Conservation (phyloP, 2,797 vertebrate species). For the Monodelphis domestica region DNA sequence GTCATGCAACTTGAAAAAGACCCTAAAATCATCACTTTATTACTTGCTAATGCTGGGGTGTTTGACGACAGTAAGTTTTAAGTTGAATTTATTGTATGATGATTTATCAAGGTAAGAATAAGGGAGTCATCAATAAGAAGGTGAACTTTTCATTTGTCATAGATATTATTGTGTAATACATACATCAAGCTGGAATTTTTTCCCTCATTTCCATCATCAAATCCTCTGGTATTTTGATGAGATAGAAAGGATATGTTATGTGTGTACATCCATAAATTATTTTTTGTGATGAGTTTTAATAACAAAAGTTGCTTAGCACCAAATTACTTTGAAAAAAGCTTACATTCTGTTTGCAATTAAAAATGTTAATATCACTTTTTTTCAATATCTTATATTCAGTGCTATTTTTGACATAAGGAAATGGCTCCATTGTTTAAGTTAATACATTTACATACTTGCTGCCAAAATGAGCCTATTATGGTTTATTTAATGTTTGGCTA, state of each 20-base stretch:
- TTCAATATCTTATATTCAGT: background rate
- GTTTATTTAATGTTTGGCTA: constrained; percentile 58
- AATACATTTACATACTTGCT: constrained; percentile 37
- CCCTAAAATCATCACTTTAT: constrained; percentile 97
- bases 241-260: background rate
- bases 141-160: background rate
- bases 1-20: constrained; percentile 99
- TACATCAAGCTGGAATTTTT: background rate
- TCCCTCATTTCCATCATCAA: background rate
- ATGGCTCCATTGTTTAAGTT: constrained; percentile 3
- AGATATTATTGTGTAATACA: background rate
- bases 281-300: background rate
- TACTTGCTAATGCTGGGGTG: constrained; percentile 97
- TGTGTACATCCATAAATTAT: background rate
- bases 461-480: constrained; percentile 43
- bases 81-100: constrained; percentile 56
- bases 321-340: background rate
- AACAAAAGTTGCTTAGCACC: background rate
- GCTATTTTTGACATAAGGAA: constrained; percentile 47
- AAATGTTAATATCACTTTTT: background rate
- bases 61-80: constrained; percentile 97
- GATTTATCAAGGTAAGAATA: constrained; percentile 45
- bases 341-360: background rate
- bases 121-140: background rate
- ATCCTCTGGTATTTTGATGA: background rate